Percentiles rank a stretch among this genome's conserved stretches.
Evolutionary conservation across 2,888 invertebrate genomes (phyloP).

Genomic region (Seira musarum): DNA sequence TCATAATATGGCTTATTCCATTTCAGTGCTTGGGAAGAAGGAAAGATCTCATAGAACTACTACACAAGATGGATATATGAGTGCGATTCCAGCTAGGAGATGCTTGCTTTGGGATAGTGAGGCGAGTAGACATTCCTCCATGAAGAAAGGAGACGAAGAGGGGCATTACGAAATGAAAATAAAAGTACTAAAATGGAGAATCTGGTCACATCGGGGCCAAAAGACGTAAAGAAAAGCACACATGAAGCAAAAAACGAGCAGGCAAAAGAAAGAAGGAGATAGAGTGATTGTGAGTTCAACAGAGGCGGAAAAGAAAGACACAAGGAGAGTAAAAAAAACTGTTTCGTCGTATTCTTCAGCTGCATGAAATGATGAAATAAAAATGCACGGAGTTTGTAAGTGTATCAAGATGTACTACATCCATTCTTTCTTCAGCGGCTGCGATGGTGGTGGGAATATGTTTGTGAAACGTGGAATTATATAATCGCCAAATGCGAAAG

Average conservation of each 20-base stretch:
- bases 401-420: constrained; percentile 10
- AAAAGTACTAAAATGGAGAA: constrained; percentile 51
- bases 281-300: constrained; percentile 33
- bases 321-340: constrained; percentile 21
- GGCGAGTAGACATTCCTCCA: neutral
- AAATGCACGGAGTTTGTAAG: constrained; percentile 5
- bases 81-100: neutral
- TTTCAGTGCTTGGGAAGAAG: constrained; percentile 33
- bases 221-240: constrained; percentile 39
- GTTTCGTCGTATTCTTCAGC: neutral
- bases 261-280: constrained; percentile 13
- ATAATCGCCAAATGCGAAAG: neutral
- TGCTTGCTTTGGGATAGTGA: neutral
- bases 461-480: constrained; percentile 10
- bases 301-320: constrained; percentile 26
- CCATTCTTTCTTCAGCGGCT: neutral
- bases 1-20: constrained; percentile 52
- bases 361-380: constrained; percentile 10
- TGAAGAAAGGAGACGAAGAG: constrained; percentile 15
- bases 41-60: constrained; percentile 4
- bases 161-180: constrained; percentile 40
- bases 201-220: constrained; percentile 52
- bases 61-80: too few relatives aligned
- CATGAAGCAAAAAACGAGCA: constrained; percentile 17
- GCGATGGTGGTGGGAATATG: neutral